Base-by-base conservation (phyloP, 1,140 invertebrate species). In the Amphibalanus amphitrite region DNA sequence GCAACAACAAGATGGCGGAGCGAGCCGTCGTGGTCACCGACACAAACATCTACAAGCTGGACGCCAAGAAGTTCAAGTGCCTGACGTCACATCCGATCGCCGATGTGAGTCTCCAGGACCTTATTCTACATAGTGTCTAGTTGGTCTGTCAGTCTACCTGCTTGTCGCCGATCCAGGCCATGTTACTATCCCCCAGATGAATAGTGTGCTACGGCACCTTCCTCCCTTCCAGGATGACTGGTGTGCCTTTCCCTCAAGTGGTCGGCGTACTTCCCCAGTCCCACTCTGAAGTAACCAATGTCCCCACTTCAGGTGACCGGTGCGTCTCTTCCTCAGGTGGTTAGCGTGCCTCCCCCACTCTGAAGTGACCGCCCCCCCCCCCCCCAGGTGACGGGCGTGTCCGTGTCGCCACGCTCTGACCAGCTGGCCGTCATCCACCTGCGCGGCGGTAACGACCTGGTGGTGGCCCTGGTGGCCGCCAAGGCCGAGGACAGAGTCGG, bases 341-440 rank as follows among this genome's bases (percentile, higher is more conserved):
- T 71, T 69, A 69, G 28, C 33, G 15, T 65, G 10, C 25, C 28
- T 17, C 29, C n/a, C 28, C n/a, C 28, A 47, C 26, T 71, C 26
- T 70, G 26, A 71, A n/a, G n/a, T n/a, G n/a, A n/a, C n/a, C n/a
- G n/a, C n/a, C n/a, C n/a, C n/a, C n/a, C n/a, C n/a, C 67, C 25
- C 28, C 71, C 73, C 26, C 75, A 89, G 85, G 83, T 94, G 6
- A 90, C 89, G n/a, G 89, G 89, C 13, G 76, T 93, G 0, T 91
- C 88, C 77, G 83, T 94, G 64, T 89, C 86, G n/a, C 86, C 90
- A 23, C 90, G 88, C 1, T 73, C 73, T 26, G 85, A 96, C 79
- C 94, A 97, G 78, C 83, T 98, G 70, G 86, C 95, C 71, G 88
- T 93, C 17, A 86, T 98, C 74, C 94, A 97, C 79, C 87, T 94